A percentile compares a stretch with the other conserved stretches of the same genome.
phyloP scores from a whole-genome alignment of 1,140 invertebrate species.

The Neoseiulus cucumeris region DNA sequence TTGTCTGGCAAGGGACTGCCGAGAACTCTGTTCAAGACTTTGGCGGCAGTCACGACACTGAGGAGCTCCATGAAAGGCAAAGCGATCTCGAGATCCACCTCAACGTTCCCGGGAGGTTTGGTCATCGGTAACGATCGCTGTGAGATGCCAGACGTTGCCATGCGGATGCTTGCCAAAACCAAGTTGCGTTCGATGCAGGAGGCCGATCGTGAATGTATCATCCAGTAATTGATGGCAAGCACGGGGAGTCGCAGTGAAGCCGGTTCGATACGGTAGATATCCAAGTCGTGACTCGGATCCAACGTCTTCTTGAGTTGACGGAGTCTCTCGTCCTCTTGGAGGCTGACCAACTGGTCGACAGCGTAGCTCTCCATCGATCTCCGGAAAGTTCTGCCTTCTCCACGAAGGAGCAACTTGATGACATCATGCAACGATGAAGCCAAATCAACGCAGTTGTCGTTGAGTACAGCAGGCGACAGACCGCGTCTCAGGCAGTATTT shows the following conservation, averaged over 20 bases:
- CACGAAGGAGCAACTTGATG: neutral
- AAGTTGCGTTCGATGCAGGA: slow-evolving; percentile 7
- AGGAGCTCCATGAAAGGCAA: slow-evolving; percentile 1
- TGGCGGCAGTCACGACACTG: neutral
- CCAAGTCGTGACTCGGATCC: neutral
- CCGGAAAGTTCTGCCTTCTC: neutral
- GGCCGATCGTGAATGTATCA: neutral
- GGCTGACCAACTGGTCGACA: neutral
- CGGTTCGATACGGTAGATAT: neutral
- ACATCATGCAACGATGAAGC: neutral
- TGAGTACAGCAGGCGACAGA: neutral
- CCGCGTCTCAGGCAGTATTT: neutral
- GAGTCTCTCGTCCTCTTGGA: neutral
- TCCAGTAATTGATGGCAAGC: neutral
- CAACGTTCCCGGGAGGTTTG: neutral
- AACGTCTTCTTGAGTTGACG: neutral
- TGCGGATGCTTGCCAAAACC: neutral
- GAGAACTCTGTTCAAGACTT: neutral
- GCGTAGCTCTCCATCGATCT: slow-evolving; percentile 2
- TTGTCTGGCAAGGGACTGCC: neutral
- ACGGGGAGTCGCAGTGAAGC: neutral
- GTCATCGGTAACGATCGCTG: neutral
- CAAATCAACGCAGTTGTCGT: slow-evolving; percentile 7
- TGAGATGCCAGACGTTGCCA: neutral
- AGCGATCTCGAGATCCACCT: neutral